phyloP scores from a whole-genome alignment of 64 coral and sea anemone genomes.

The Astreopora myriophthalma region DNA sequence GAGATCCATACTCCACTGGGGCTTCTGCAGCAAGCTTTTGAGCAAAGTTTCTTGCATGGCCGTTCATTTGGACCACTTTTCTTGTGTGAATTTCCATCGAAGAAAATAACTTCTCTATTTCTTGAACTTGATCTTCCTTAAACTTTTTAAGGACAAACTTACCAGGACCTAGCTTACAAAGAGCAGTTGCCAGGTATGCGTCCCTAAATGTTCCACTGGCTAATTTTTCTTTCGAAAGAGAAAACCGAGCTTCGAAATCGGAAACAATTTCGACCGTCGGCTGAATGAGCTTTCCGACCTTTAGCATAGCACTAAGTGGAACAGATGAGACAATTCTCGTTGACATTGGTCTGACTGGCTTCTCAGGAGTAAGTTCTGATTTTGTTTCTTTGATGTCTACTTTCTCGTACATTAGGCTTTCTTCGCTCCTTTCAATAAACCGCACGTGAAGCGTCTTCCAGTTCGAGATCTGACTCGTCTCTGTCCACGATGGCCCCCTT shows the following conservation, averaged over 20 bases:
- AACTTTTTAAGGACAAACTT: conserved; percentile 71
- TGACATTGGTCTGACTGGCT: conserved; percentile 1
- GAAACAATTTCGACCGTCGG: conserved; percentile 39
- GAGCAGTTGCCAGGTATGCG: conserved; percentile 32
- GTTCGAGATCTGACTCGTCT: conserved; percentile 44
- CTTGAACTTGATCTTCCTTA: conserved; percentile 48
- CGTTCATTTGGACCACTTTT: conserved; percentile 79
- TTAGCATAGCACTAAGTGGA: conserved; percentile 48
- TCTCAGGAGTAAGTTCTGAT: conserved; percentile 22
- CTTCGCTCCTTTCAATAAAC: conserved; percentile 41
- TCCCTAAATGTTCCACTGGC: conserved; percentile 50
- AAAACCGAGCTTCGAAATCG: conserved; percentile 28
- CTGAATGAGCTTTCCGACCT: conserved; percentile 46
- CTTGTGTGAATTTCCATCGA: conserved; percentile 46
- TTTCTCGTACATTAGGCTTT: not conserved
- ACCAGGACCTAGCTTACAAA: conserved; percentile 10
- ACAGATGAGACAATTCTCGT: conserved; percentile 37
- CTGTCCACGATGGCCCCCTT: conserved; percentile 62
- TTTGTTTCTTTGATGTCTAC: conserved; percentile 1
- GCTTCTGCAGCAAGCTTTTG: conserved; percentile 11
- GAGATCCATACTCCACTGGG: conserved; percentile 24
- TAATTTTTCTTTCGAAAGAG: conserved; percentile 58
- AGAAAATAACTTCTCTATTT: conserved; percentile 42
- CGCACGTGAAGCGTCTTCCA: conserved; percentile 56
- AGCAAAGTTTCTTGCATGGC: conserved; percentile 57